Percentiles rank a stretch among this genome's conserved stretches.
Evolutionary conservation across 2,797 vertebrate genomes (phyloP).

Genomic region (Sparidentex hasta): DNA sequence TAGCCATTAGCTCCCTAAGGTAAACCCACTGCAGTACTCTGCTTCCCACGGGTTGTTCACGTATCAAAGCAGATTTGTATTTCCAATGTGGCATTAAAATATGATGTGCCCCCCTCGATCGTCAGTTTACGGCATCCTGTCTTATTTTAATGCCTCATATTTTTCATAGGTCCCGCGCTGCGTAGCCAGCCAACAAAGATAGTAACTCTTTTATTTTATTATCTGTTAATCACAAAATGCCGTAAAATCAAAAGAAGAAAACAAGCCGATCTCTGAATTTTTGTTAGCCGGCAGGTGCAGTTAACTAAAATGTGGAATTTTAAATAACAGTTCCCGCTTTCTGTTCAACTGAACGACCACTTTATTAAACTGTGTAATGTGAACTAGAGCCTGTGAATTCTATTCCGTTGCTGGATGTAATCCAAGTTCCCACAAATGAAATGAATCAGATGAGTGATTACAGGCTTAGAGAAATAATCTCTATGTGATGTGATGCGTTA

Average conservation of each 20-base stretch:
- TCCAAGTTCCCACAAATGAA: conserved; percentile 45
- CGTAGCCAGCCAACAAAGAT: too few species aligned
- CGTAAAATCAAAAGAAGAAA: not conserved
- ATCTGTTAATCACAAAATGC: not conserved
- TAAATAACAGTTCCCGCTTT: conserved; percentile 12
- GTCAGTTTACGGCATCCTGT: too few species aligned
- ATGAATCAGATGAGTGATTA: conserved; percentile 48
- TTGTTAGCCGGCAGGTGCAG: not conserved
- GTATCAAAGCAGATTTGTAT: too few species aligned
- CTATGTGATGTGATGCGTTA: not conserved
- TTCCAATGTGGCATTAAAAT: too few species aligned
- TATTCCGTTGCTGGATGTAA: conserved; percentile 30
- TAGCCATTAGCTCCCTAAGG: too few species aligned
- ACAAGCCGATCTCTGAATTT: not conserved
- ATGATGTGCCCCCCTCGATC: too few species aligned
- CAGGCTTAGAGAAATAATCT: conserved; percentile 33
- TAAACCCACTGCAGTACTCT: too few species aligned
- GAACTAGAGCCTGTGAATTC: not conserved
- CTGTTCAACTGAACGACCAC: not conserved
- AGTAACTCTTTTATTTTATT: too few species aligned
- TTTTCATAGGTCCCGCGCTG: too few species aligned
- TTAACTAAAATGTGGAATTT: not conserved
- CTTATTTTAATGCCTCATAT: too few species aligned
- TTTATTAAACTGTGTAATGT: conserved; percentile 29
- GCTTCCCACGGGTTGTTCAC: too few species aligned